Conservation (phyloP, 1,140 invertebrate genomes). For the Drosophila carrolli region DNA sequence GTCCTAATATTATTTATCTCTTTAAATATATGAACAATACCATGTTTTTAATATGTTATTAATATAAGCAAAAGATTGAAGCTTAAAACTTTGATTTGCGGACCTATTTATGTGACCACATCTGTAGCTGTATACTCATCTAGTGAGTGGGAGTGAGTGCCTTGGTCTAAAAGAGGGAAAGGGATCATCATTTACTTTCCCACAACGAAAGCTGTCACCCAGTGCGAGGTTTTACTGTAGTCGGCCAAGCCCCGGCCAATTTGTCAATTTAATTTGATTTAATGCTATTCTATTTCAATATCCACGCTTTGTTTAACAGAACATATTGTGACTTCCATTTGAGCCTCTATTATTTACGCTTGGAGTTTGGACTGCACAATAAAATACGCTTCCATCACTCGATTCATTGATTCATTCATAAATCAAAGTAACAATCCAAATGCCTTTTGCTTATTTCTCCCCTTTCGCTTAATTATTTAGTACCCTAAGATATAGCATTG, state of each 20-base stretch:
- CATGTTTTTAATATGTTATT: too few species aligned
- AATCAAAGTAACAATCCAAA: constrained; percentile 40
- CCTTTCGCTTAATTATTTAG: neutral
- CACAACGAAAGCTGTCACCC: constrained; percentile 6
- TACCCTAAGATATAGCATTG: neutral
- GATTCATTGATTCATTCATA: constrained; percentile 52
- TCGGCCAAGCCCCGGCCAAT: constrained; percentile 24
- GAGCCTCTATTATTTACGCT: neutral
- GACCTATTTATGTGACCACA: neutral
- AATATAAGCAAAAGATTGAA: too few species aligned
- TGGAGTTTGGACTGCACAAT: constrained; percentile 12
- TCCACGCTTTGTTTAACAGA: constrained; percentile 7
- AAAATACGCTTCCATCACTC: constrained; percentile 9
- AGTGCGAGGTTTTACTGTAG: constrained; percentile 13
- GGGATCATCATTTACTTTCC: constrained; percentile 5
- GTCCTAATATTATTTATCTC: too few species aligned
- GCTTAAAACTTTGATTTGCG: neutral
- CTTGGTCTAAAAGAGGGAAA: constrained; percentile 2
- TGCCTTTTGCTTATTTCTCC: neutral
- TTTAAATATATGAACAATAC: too few species aligned
- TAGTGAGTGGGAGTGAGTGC: constrained; percentile 1
- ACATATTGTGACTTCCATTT: constrained; percentile 9
- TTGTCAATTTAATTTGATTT: constrained; percentile 72
- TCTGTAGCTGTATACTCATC: neutral
- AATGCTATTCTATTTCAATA: constrained; percentile 46